Conservation (phyloP, 2,797 vertebrate species). For the Arctocebus calabarensis region DNA sequence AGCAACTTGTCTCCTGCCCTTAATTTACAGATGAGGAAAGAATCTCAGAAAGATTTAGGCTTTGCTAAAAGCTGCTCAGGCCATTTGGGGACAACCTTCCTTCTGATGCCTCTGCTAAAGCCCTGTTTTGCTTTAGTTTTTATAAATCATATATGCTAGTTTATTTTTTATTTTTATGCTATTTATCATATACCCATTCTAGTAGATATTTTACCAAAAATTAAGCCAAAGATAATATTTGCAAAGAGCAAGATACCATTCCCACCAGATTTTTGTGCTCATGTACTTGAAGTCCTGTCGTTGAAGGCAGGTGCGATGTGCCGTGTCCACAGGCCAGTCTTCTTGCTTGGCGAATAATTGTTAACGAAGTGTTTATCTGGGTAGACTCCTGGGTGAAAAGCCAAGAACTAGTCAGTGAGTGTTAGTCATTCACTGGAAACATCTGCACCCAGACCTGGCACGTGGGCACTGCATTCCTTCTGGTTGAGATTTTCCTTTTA, state of each 20-base stretch:
- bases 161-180: neutral
- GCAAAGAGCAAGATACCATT: neutral
- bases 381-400: neutral
- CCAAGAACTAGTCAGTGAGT: neutral
- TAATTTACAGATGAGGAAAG: neutral
- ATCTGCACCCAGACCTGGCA: neutral
- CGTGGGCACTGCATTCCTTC: neutral
- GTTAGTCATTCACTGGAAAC: neutral
- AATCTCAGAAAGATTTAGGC: neutral
- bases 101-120: neutral
- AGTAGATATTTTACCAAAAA: neutral
- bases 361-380: neutral
- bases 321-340: neutral
- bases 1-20: neutral
- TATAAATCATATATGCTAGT: neutral
- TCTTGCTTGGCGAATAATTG: neutral
- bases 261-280: neutral
- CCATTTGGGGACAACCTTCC: neutral
- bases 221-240: neutral
- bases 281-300: neutral
- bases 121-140: neutral
- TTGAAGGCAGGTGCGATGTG: neutral
- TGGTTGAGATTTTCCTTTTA: neutral
- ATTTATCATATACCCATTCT: neutral
- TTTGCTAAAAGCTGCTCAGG: neutral